phyloP scores from a whole-genome alignment of 2,797 vertebrate genomes.

The Neostethus bicornis region DNA sequence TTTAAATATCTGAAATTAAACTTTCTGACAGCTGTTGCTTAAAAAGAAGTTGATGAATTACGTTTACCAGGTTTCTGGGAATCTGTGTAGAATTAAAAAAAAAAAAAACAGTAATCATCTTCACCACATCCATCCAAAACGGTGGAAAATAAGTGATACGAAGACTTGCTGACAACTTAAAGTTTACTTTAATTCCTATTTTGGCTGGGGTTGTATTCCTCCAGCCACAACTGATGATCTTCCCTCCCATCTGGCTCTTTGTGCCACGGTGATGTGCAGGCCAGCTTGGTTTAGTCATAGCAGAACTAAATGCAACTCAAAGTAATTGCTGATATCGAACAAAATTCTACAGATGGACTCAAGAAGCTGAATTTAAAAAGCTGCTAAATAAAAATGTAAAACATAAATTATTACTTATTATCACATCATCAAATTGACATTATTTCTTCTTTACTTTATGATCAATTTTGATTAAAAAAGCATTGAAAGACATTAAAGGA shows the following conservation, averaged over 20 bases:
- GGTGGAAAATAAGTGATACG: slow-evolving; percentile 71
- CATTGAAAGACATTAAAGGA: too few relatives aligned
- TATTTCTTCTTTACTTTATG: too few relatives aligned
- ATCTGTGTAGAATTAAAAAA: slow-evolving; percentile 47
- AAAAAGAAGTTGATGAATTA: slow-evolving; percentile 25
- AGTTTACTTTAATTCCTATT: slow-evolving; percentile 66
- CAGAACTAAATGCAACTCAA: slow-evolving; percentile 51
- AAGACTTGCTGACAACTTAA: slow-evolving; percentile 70
- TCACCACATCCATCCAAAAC: slow-evolving; percentile 61
- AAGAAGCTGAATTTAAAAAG: slow-evolving; percentile 28
- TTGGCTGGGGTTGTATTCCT: slow-evolving; percentile 53
- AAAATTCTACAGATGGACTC: slow-evolving; percentile 40
- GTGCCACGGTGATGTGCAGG: slow-evolving; percentile 37
- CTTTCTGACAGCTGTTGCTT: slow-evolving; percentile 34
- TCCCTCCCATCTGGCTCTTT: slow-evolving; percentile 56
- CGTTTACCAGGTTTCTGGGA: slow-evolving; percentile 42
- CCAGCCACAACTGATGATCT: slow-evolving; percentile 65
- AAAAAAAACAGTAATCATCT: slow-evolving; percentile 60
- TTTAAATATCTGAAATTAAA: slow-evolving; percentile 33
- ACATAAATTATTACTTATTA: slow-evolving; percentile 6
- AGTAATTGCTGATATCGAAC: slow-evolving; percentile 53
- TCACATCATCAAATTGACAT: too few relatives aligned
- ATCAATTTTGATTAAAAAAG: too few relatives aligned
- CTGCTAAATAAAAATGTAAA: slow-evolving; percentile 25
- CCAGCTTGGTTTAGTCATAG: slow-evolving; percentile 52